Evolutionary conservation across 1,140 invertebrate species (phyloP).

Genomic region (Conus betulinus): DNA sequence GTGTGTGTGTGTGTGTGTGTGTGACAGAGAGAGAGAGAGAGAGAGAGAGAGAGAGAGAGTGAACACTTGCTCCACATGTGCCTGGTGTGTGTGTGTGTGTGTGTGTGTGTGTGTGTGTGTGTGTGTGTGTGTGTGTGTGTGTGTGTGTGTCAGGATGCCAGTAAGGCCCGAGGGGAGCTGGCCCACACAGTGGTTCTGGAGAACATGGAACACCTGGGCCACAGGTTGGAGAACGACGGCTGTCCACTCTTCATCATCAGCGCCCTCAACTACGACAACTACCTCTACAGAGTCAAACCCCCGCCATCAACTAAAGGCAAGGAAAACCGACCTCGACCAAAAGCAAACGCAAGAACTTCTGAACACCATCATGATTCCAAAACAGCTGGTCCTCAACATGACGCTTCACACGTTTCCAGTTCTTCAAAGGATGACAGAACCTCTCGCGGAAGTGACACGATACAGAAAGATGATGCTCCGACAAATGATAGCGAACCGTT

Average conservation of each 20-base stretch:
- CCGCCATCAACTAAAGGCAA: neutral
- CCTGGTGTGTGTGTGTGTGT: too few species aligned
- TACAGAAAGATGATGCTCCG: too few species aligned
- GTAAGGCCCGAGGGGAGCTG: conserved; percentile 18
- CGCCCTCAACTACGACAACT: conserved; percentile 31
- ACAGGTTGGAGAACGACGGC: neutral
- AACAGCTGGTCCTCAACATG: neutral
- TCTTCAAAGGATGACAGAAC: too few species aligned
- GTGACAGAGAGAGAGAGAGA: too few species aligned
- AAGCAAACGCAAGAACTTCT: neutral
- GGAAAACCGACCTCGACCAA: neutral
- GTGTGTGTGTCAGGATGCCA: neutral
- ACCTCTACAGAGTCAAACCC: conserved; percentile 27
- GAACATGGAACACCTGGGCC: conserved; percentile 6
- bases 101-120: too few species aligned
- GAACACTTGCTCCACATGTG: too few species aligned
- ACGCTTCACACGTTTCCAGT: too few species aligned
- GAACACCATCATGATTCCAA: neutral
- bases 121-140: neutral
- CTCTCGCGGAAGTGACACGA: too few species aligned
- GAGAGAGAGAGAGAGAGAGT: too few species aligned
- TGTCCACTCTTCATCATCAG: conserved; percentile 26
- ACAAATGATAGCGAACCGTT: too few species aligned
- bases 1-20: too few species aligned
- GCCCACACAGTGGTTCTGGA: conserved; percentile 35